Conservation (phyloP, 92 coral and sea anemone species). For the Epizoanthus illoricatus region DNA sequence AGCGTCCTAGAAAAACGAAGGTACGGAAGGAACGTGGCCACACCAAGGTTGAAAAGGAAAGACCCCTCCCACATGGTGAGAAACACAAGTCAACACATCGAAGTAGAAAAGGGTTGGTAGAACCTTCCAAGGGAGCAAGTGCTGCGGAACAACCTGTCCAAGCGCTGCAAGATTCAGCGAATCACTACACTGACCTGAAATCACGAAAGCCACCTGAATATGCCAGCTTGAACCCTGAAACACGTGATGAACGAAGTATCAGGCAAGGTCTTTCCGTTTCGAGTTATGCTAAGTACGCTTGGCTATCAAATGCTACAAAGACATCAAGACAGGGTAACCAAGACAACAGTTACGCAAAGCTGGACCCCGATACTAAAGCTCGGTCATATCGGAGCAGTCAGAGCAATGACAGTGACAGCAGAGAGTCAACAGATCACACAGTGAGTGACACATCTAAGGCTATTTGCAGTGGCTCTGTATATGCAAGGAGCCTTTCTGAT, state of each 20-base stretch:
- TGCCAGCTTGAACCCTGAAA: constrained; percentile 13
- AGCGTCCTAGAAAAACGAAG: not conserved
- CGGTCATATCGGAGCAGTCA: not conserved
- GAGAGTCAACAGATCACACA: no score
- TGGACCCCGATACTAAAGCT: not conserved
- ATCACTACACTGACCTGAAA: not conserved
- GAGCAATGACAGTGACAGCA: not conserved
- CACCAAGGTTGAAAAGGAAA: not conserved
- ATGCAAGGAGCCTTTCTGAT: no score
- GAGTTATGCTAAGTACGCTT: not conserved
- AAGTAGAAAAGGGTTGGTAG: not conserved
- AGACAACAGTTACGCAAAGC: not conserved
- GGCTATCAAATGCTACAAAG: constrained; percentile 4
- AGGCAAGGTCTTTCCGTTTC: not conserved
- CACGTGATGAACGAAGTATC: not conserved
- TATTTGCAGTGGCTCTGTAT: not conserved
- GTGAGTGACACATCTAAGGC: not conserved
- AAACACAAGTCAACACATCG: not conserved
- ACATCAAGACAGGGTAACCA: not conserved
- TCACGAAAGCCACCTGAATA: not conserved
- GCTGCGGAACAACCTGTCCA: not conserved
- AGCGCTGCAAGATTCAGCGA: not conserved
- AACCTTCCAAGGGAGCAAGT: not conserved
- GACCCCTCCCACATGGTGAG: not conserved
- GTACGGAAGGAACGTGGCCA: not conserved